Evolutionary conservation across 2,888 invertebrate species (phyloP).

Genomic region (Trissoscelio sp.): DNA sequence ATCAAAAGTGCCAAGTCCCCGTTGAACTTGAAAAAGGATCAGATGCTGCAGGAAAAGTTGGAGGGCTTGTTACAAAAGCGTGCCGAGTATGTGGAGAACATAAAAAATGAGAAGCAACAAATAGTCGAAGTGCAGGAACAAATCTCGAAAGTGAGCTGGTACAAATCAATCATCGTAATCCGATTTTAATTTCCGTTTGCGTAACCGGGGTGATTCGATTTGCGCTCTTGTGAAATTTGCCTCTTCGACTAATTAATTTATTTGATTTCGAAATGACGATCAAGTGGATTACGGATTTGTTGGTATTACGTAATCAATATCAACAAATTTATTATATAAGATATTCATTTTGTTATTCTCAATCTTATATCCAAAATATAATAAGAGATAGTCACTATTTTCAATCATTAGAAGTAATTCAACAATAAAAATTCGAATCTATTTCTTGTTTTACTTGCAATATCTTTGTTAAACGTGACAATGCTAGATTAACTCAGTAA

Average conservation of each 20-base stretch:
- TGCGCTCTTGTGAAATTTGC: slow-evolving; percentile 8
- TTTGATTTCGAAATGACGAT: slow-evolving; percentile 1
- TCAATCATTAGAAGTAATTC: too few relatives aligned
- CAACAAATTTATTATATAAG: too few relatives aligned
- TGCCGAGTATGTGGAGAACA: slow-evolving; percentile 84
- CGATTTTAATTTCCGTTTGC: slow-evolving; percentile 32
- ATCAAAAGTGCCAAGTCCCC: slow-evolving; percentile 86
- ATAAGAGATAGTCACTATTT: too few relatives aligned
- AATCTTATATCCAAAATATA: too few relatives aligned
- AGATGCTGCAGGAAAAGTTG: slow-evolving; percentile 84
- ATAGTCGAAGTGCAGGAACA: slow-evolving; percentile 85
- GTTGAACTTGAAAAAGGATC: slow-evolving; percentile 85
- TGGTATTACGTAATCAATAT: neutral
- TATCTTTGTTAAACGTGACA: too few relatives aligned
- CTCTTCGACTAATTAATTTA: slow-evolving; percentile 29
- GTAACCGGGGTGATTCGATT: slow-evolving; percentile 17
- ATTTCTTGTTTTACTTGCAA: too few relatives aligned
- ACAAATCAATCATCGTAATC: slow-evolving; percentile 10
- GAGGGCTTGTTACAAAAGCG: slow-evolving; percentile 85
- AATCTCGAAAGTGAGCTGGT: slow-evolving; percentile 84
- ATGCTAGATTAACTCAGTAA: too few relatives aligned
- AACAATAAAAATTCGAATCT: too few relatives aligned
- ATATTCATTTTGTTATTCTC: too few relatives aligned
- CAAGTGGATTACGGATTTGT: neutral
- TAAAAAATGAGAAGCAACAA: slow-evolving; percentile 84